phyloP scores from a whole-genome alignment of 37 sponge, comb jelly and placozoan genomes.

The Spongilla lacustris region DNA sequence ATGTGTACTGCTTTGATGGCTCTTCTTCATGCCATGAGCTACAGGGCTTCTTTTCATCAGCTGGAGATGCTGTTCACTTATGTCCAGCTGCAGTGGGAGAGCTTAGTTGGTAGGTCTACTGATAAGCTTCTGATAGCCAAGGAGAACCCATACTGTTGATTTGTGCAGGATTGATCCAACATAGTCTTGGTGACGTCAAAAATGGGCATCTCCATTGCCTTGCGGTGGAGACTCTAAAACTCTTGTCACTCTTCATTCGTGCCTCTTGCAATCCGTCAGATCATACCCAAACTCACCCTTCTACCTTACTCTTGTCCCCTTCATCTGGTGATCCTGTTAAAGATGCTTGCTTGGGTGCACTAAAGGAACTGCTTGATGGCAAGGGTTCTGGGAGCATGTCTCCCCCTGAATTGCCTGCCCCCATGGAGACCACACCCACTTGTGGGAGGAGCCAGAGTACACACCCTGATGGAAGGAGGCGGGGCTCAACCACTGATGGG shows the following conservation, averaged over 20 bases:
- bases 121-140: too few relatives aligned
- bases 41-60: neutral
- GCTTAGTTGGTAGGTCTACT: constrained; percentile 46
- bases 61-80: constrained; percentile 23
- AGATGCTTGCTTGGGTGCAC: neutral
- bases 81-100: constrained; percentile 46
- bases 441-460: too few relatives aligned
- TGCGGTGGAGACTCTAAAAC: neutral
- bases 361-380: neutral
- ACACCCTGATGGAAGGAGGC: neutral
- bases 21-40: neutral
- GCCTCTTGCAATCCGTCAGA: neutral
- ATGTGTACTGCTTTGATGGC: constrained; percentile 6
- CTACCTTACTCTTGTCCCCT: constrained; percentile 4
- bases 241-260: neutral
- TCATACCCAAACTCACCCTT: neutral
- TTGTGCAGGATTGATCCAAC: neutral
- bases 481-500: constrained; percentile 3
- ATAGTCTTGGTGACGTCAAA: constrained; percentile 7
- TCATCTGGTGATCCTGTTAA: constrained; percentile 3
- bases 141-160: too few relatives aligned
- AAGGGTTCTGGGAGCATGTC: neutral
- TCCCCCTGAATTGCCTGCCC: neutral
- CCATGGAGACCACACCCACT: too few relatives aligned
- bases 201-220: neutral